Percentiles rank a stretch among this genome's conserved stretches.
Evolutionary conservation across 1,140 invertebrate species (phyloP).

Genomic region (Zaprionus taronus): DNA sequence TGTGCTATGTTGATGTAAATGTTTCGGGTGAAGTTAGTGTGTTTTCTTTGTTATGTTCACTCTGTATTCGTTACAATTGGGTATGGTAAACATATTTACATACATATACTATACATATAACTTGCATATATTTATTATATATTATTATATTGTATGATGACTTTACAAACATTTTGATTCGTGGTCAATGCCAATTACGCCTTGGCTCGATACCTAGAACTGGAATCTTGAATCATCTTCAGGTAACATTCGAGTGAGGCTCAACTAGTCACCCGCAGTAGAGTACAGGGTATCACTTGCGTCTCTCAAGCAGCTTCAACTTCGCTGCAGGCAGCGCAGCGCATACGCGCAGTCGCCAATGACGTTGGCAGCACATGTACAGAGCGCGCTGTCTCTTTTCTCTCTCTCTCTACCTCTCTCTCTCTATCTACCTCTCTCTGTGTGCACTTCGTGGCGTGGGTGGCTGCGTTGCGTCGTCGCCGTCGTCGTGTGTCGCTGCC

Average conservation of each 20-base stretch:
- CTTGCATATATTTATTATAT: no score
- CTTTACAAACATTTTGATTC: no score
- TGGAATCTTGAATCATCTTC: background rate
- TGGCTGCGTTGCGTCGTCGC: conserved; percentile 25
- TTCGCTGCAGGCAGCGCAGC: conserved; percentile 9
- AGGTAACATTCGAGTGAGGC: no score
- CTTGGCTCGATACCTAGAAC: background rate
- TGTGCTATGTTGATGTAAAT: conserved; percentile 1
- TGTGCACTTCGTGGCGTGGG: conserved; percentile 27
- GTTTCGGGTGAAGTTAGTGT: background rate
- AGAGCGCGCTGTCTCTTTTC: conserved; percentile 46
- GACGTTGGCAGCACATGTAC: conserved; percentile 31
- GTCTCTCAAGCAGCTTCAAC: conserved; percentile 36
- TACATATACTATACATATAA: no score
- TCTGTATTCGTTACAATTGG: conserved; percentile 24
- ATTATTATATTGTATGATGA: no score
- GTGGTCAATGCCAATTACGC: no score
- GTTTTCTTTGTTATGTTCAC: conserved; percentile 34
- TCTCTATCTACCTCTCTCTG: conserved; percentile 2
- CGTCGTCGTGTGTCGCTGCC: background rate
- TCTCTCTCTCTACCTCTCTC: background rate
- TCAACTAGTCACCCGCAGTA: no score
- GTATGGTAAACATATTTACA: background rate
- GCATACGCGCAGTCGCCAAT: conserved; percentile 4
- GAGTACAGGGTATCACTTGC: background rate